Evolutionary conservation across 2,888 invertebrate genomes (phyloP).

Genomic region (Galerucella nymphaeae): DNA sequence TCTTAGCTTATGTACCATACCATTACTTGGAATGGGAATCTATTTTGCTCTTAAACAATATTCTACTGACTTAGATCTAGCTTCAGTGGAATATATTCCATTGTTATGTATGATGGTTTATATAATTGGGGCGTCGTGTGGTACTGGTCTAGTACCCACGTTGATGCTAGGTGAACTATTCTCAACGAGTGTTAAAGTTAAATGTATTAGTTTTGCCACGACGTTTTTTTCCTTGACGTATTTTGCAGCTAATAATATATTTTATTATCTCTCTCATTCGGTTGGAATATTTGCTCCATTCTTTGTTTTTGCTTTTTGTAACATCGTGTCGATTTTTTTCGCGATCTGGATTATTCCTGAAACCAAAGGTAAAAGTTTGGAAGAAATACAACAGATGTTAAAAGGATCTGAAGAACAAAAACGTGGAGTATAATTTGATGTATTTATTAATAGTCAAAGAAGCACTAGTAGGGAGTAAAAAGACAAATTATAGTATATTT

Average conservation of each 20-base stretch:
- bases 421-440: background rate
- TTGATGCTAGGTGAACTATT: slow-evolving; percentile 55
- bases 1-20: slow-evolving; percentile 25
- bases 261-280: slow-evolving; percentile 52
- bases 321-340: slow-evolving; percentile 49
- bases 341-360: slow-evolving; percentile 56
- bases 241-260: slow-evolving; percentile 53
- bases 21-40: slow-evolving; percentile 30
- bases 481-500: no score
- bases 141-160: slow-evolving; percentile 54
- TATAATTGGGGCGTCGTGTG: slow-evolving; percentile 50
- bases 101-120: slow-evolving; percentile 54
- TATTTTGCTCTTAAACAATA: slow-evolving; percentile 41
- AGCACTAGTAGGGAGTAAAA: no score
- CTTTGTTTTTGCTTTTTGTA: slow-evolving; percentile 52
- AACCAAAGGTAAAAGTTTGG: slow-evolving; percentile 58
- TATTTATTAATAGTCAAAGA: background rate
- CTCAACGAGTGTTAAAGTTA: slow-evolving; percentile 52
- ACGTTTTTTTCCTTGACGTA: slow-evolving; percentile 27
- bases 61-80: slow-evolving; percentile 25
- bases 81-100: slow-evolving; percentile 51
- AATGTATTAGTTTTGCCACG: slow-evolving; percentile 50
- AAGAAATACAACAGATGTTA: slow-evolving; percentile 56
- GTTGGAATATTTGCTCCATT: slow-evolving; percentile 55
- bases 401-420: slow-evolving; percentile 3